Evolutionary conservation across 2,888 invertebrate genomes (phyloP), one percentile per base, ranked within the genome.

Genomic region (Mythimna vitellina): DNA sequence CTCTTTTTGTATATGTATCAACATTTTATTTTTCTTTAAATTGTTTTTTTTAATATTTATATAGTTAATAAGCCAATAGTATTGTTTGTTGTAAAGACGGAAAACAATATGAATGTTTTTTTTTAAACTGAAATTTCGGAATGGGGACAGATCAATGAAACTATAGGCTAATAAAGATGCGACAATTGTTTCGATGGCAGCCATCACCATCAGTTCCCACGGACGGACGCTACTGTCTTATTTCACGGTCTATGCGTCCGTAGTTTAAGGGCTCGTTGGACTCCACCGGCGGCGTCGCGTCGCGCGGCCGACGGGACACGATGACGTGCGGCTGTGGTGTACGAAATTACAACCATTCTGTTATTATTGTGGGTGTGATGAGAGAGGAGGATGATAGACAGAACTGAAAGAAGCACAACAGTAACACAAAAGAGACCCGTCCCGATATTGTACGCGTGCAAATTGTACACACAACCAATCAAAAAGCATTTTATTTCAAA

Each of bases 241-340:
- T 82, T 81, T 84, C 83, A 84, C 84, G 84, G 73, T 82, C 70
- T 54, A 9, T 62, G 81, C 65, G 35, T 64, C 68, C 49, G 25
- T 53, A 38, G 57, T 58, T 63, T 62, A 73, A 67, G 79, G 64
- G 49, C 75, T 38, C 56, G 51, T 12, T 29, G 35, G 69, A 65
- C 56, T 66, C 20, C 10, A 3, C n/a, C 38, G 57, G 5, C 9
- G 1, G 14, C 3, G 14, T 7, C 29, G 54, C 29, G n/a, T 17
- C 32, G 12, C 9, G 54, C 20, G 17, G 8, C 49, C 1, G 49
- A 20, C 49, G 49, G 8, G 49, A 9, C 8, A 3, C 8, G 49
- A 7, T 17, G 20, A 17, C 32, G 12, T 10, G 54, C 20, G 17
- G 32, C 3, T 32, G 56, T 67, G 62, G 10, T 22, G 17, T 10